Conservation (phyloP, 2,888 invertebrate species). For the Phaedon cochleariae region DNA sequence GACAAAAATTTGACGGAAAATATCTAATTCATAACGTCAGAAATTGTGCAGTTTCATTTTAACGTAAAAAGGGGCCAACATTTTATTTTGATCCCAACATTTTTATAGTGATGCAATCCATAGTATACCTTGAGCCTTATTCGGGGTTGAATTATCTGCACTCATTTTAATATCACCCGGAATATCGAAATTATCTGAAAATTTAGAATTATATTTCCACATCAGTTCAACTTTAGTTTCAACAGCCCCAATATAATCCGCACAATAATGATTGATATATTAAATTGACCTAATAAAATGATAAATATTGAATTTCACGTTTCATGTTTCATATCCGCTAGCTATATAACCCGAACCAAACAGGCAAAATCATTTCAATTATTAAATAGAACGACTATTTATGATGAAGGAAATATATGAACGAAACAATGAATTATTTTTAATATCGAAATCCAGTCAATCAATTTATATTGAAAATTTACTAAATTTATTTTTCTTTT, state of each 20-base stretch:
- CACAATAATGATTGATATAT: background rate
- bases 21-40: no score
- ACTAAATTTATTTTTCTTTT: no score
- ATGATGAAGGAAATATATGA: slow-evolving; percentile 13
- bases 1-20: no score
- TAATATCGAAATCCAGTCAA: background rate
- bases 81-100: no score
- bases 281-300: no score
- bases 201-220: background rate
- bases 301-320: background rate
- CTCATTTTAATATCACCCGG: no score
- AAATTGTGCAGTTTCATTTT: no score
- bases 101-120: no score
- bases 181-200: background rate
- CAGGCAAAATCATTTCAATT: background rate
- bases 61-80: no score
- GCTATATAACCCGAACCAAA: background rate
- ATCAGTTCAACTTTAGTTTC: background rate
- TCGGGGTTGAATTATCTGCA: no score
- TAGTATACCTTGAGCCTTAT: no score
- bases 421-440: slow-evolving; percentile 12
- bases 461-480: slow-evolving; percentile 5
- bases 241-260: background rate
- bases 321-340: background rate
- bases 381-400: background rate